A percentile compares a stretch with the other conserved stretches of the same genome.
phyloP scores from a whole-genome alignment of 2,113 vertebrate genomes.

The Tamias sibiricus region DNA sequence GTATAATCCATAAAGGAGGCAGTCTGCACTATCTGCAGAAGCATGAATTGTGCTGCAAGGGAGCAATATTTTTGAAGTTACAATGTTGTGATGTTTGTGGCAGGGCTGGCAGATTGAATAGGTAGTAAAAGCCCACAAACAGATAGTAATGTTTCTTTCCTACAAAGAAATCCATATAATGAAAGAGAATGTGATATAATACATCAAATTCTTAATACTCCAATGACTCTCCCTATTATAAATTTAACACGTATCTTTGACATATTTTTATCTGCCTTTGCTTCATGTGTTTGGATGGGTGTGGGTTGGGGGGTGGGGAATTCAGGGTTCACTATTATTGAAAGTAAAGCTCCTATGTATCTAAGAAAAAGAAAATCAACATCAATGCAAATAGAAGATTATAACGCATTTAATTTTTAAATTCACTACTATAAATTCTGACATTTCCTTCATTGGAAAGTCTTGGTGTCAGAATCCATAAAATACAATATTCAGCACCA shows the following conservation, averaged over 20 bases:
- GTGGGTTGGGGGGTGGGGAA: neutral
- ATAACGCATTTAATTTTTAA: slow-evolving; percentile 8
- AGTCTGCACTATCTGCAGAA: neutral
- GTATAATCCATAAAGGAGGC: neutral
- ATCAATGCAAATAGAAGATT: neutral
- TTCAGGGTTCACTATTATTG: neutral
- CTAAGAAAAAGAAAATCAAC: neutral
- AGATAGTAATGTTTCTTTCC: slow-evolving; percentile 52
- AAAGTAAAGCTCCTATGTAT: neutral
- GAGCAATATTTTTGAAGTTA: slow-evolving; percentile 57
- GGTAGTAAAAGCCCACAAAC: slow-evolving; percentile 36
- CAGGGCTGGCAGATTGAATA: slow-evolving; percentile 57
- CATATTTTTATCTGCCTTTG: slow-evolving; percentile 51
- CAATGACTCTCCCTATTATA: slow-evolving; percentile 31
- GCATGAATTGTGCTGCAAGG: neutral
- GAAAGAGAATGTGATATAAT: slow-evolving; percentile 28
- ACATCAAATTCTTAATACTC: slow-evolving; percentile 38
- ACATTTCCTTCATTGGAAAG: neutral
- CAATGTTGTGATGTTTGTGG: slow-evolving; percentile 20
- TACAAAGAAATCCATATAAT: slow-evolving; percentile 62
- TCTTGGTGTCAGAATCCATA: neutral
- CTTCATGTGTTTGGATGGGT: neutral
- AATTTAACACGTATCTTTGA: slow-evolving; percentile 54
- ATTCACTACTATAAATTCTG: neutral
- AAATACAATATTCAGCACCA: neutral